Percentiles rank a stretch among this genome's conserved stretches.
These are phyloP conservation scores for Drosophila asahinai DNA, from an alignment of 1,140 invertebrate genomes.

Conservation along the genomic window DNA sequence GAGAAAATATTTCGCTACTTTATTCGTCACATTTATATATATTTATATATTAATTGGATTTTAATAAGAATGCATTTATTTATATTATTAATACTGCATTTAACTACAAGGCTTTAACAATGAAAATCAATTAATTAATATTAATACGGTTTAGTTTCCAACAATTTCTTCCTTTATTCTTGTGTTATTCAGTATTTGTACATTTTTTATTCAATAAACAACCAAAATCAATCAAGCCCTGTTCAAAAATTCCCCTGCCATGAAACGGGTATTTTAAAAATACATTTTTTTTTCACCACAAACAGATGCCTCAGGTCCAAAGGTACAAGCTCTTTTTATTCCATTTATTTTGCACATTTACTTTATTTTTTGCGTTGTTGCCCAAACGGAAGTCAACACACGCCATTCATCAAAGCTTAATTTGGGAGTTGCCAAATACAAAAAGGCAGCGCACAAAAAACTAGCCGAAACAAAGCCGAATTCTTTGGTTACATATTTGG, in stretches of 20 bases:
- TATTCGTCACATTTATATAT: not conserved
- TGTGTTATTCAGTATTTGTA: not conserved
- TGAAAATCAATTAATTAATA: too few species aligned
- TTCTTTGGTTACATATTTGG: constrained; percentile 69
- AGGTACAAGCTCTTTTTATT: constrained; percentile 7
- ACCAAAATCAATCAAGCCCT: not conserved
- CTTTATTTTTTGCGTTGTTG: constrained; percentile 4
- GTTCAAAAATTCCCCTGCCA: not conserved
- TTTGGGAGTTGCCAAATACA: constrained; percentile 44
- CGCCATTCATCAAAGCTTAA: constrained; percentile 55
- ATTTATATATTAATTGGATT: not conserved
- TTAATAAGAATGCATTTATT: not conserved
- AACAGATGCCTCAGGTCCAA: not conserved
- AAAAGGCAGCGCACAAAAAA: constrained; percentile 12
- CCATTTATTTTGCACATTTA: constrained; percentile 42
- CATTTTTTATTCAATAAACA: not conserved
- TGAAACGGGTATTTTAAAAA: not conserved
- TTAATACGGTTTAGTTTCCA: too few species aligned
- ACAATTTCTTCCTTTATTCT: too few species aligned
- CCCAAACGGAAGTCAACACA: constrained; percentile 63
- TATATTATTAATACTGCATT: too few species aligned
- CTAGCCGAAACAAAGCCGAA: constrained; percentile 32
- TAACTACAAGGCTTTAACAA: too few species aligned
- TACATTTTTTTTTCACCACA: not conserved
- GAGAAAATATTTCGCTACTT: too few species aligned